Base-by-base conservation (phyloP, 2,888 invertebrate genomes). In the Pinctada fucata region DNA sequence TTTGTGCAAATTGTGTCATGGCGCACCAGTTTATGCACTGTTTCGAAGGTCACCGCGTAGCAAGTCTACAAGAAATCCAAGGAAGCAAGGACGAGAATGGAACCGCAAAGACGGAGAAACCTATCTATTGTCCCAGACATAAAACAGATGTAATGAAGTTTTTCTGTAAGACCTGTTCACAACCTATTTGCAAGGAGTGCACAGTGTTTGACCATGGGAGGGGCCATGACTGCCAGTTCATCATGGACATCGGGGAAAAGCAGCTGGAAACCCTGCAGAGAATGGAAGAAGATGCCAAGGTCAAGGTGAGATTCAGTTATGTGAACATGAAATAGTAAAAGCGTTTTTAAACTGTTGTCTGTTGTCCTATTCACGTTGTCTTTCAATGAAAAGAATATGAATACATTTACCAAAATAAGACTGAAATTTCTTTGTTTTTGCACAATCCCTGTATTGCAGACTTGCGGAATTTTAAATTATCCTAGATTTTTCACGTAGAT, bases 1-100 rank as follows among this genome's bases (percentile, higher is more conserved):
- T 99, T 88, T 99, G 99, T 94, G 96, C 97, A 80, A 97, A 98
- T 93, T 99, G 99, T 95, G 97, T 97, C 90, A 98, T 98, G 95
- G 99, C 99, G 83, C 99, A 99, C 93, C 97, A 98, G 94, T 98
- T 97, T 93, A 99, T 99, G 98, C 98, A 98, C 93, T 99, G 98
- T 93, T 99, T 99, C 93, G 97, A 98, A 93, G 98, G 97, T 83
- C 98, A 99, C 93, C 95, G 97, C 79, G 97, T 98, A 80, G 95
- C 96, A 87, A 93, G 92, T 76, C 90, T 94, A 75, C 90, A 91
- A 8, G 93, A 95, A 82, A 94, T 96, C 88, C 92, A 91, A 82
- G 90, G 86, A 92, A 93, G 86, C 74, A 94, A 94, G 78, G 93
- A 94, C 65, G 95, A 94, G 70, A 84, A 84, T 76, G 83, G 83